Conservation (phyloP, 2,797 vertebrate genomes). For the Phrynocephalus forsythii region DNA sequence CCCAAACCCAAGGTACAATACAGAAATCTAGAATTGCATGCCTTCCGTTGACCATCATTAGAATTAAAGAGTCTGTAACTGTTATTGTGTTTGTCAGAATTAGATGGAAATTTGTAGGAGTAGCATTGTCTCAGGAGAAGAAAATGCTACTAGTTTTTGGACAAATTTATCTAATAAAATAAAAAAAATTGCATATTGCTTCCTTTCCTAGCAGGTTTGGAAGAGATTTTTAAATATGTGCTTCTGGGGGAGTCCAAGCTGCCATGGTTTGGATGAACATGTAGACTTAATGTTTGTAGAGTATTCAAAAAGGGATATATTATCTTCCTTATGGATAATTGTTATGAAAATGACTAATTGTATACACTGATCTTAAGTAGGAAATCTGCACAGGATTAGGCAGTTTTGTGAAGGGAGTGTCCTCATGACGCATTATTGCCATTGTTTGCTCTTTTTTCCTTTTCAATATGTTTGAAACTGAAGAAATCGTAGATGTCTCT, state of each 20-base stretch:
- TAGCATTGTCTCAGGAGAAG: neutral
- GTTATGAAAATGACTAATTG: neutral
- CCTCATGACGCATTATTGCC: neutral
- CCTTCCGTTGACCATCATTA: neutral
- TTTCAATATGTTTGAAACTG: no score
- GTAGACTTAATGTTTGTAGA: neutral
- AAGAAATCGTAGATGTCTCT: no score
- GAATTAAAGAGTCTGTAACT: neutral
- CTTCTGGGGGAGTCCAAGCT: neutral
- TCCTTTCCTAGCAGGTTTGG: neutral
- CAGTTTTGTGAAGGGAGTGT: neutral
- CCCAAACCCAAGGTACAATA: neutral
- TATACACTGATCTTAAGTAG: neutral
- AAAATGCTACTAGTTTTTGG: neutral
- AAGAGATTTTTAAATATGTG: neutral
- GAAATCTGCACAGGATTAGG: neutral
- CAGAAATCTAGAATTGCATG: neutral
- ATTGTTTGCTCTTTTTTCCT: no score
- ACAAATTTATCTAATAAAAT: neutral
- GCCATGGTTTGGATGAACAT: neutral
- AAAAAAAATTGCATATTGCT: neutral
- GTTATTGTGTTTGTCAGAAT: neutral
- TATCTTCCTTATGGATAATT: neutral
- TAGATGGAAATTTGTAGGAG: neutral
- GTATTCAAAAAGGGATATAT: neutral